Conservation (phyloP, 2,113 vertebrate species). For the Tragulus kanchil region DNA sequence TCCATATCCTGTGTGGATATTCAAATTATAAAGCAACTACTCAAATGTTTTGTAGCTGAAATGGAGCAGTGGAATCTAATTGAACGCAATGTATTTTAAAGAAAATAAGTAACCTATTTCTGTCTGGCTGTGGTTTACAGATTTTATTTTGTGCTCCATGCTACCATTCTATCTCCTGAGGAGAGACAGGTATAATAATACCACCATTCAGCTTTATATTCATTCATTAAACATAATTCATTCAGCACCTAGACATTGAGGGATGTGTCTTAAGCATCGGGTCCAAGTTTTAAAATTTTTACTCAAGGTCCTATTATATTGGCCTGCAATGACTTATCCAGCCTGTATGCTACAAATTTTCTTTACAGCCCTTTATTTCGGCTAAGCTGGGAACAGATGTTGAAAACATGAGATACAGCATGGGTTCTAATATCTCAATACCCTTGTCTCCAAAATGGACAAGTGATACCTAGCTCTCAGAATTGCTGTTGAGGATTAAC, state of each 20-base stretch:
- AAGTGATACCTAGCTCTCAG: neutral
- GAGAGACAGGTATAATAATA: neutral
- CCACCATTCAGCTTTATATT: neutral
- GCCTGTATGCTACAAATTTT: neutral
- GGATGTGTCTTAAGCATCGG: neutral
- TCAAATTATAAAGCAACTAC: neutral
- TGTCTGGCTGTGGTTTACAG: neutral
- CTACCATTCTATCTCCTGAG: neutral
- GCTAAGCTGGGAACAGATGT: neutral
- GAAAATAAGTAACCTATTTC: neutral
- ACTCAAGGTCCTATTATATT: neutral
- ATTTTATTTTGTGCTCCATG: neutral
- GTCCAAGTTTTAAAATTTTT: neutral
- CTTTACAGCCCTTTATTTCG: neutral
- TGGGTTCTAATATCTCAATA: neutral
- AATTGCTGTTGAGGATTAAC: neutral
- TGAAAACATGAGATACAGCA: neutral
- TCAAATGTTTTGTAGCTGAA: neutral
- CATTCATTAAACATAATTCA: neutral
- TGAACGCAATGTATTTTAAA: neutral
- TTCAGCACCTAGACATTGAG: neutral
- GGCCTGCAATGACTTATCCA: neutral
- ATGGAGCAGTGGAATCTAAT: neutral
- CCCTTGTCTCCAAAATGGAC: neutral
- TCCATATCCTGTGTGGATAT: neutral